Conservation (phyloP, 1,140 invertebrate species). For the Macrobrachium rosenbergii region DNA sequence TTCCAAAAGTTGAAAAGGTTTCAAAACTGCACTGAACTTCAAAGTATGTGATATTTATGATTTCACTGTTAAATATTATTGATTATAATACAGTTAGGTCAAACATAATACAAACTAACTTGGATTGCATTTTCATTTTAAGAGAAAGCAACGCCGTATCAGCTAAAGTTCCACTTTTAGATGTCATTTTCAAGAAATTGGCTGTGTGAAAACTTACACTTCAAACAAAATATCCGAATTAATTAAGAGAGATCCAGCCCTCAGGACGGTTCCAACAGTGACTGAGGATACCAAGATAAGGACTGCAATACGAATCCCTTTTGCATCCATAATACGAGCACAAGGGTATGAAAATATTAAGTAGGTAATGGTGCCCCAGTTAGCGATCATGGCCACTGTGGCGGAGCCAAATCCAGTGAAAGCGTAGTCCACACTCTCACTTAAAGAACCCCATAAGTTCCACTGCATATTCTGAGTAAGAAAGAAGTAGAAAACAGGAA, state of each 20-base stretch:
- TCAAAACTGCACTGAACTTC: no score
- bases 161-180: no score
- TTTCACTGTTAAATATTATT: no score
- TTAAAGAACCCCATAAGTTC: conserved; percentile 44
- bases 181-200: no score
- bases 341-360: not conserved
- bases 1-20: no score
- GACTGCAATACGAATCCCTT: conserved; percentile 7
- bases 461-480: conserved; percentile 26
- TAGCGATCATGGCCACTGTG: conserved; percentile 47
- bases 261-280: not conserved
- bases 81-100: no score
- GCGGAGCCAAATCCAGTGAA: conserved; percentile 34
- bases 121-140: no score
- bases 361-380: conserved; percentile 42
- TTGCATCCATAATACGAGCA: not conserved
- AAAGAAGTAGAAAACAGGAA: no score
- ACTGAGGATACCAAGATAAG: not conserved
- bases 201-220: not conserved
- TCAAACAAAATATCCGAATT: conserved; percentile 6
- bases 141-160: no score
- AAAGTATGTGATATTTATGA: no score
- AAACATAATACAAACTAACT: no score
- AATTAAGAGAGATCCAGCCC: conserved; percentile 13
- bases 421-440: conserved; percentile 34